phyloP scores from a whole-genome alignment of 2,113 vertebrate species.

The Heterotilapia buettikoferi region DNA sequence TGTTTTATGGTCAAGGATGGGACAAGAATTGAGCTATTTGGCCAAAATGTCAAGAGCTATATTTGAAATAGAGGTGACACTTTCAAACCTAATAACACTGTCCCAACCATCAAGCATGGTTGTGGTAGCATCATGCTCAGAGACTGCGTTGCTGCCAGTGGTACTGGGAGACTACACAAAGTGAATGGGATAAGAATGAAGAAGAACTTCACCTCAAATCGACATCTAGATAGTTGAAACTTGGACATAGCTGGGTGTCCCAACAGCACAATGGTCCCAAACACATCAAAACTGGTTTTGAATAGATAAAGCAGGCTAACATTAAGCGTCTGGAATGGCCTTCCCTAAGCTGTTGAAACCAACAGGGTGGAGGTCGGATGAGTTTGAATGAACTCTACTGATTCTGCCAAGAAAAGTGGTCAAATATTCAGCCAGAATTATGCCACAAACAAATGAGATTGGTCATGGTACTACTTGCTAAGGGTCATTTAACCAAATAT shows the following conservation, averaged over 20 bases:
- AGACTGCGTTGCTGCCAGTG: background rate
- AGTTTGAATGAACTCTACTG: background rate
- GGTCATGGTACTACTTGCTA: background rate
- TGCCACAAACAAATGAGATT: background rate
- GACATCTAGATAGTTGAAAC: background rate
- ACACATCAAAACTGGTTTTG: background rate
- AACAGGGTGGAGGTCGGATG: background rate
- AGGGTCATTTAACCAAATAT: background rate
- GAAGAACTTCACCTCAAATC: background rate
- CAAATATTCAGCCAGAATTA: background rate
- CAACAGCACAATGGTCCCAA: background rate
- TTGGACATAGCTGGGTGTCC: background rate
- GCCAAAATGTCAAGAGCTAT: background rate
- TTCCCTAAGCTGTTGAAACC: background rate
- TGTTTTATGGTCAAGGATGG: background rate
- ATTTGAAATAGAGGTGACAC: background rate
- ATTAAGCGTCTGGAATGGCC: rapidly evolving
- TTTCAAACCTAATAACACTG: background rate
- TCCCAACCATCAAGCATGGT: background rate
- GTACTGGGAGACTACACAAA: background rate
- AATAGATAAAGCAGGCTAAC: rapidly evolving
- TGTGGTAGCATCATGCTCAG: background rate
- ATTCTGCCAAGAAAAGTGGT: background rate
- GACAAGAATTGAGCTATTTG: background rate
- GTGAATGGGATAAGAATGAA: background rate